Conservation (phyloP, 2,888 invertebrate species). For the Ligdia adustata region DNA sequence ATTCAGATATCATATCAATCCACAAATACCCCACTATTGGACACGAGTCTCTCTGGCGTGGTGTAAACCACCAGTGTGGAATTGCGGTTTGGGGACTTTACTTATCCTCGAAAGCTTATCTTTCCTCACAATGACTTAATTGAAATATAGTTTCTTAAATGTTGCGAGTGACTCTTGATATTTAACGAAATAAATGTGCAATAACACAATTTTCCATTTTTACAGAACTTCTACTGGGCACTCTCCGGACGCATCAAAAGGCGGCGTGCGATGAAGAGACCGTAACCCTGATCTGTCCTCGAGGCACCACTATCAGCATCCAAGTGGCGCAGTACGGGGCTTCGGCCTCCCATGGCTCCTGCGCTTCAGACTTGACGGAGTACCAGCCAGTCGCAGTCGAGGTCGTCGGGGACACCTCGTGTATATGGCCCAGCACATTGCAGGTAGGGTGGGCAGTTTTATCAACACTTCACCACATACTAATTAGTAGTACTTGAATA, state of each 20-base stretch:
- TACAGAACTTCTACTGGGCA: slow-evolving; percentile 95
- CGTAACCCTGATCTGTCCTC: slow-evolving; percentile 94
- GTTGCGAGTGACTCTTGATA: too few relatives aligned
- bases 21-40: too few relatives aligned
- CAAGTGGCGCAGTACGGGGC: slow-evolving; percentile 96
- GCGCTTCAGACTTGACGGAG: slow-evolving; percentile 76
- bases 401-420: slow-evolving; percentile 86
- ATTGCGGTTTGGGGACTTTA: too few relatives aligned
- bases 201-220: slow-evolving; percentile 27
- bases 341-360: slow-evolving; percentile 78
- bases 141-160: too few relatives aligned
- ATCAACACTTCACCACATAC: too few relatives aligned
- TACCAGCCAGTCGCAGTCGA: slow-evolving; percentile 79
- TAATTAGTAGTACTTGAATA: too few relatives aligned
- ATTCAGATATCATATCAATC: too few relatives aligned
- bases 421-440: slow-evolving; percentile 89
- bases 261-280: slow-evolving; percentile 96
- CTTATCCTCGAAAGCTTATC: too few relatives aligned
- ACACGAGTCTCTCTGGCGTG: too few relatives aligned
- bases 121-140: too few relatives aligned
- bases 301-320: slow-evolving; percentile 95
- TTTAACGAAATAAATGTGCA: too few relatives aligned
- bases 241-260: slow-evolving; percentile 94
- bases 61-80: too few relatives aligned
- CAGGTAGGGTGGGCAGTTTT: slow-evolving; percentile 86